Base-by-base conservation (phyloP, 37 sponge, comb jelly and placozoan species). In the Hexactinellida sp. region DNA sequence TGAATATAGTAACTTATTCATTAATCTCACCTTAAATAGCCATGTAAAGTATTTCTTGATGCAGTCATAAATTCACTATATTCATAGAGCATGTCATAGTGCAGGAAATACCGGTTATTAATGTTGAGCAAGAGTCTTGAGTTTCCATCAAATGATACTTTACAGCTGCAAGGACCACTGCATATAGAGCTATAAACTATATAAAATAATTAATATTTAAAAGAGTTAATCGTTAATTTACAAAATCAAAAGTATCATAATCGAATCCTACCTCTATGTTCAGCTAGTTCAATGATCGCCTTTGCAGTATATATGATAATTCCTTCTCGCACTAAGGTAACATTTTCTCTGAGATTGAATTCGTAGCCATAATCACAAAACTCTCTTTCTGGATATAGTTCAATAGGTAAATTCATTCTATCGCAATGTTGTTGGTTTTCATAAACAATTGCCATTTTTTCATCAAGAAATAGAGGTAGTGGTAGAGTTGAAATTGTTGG, bases 121-220 rank as follows among this genome's bases (percentile, higher is more conserved):
- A 63, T 32, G 76, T 63, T 63, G 3, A 63, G 76, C 76, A 63
- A 28, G 30, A 63, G 76, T 32, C 32, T 63, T 63, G 76, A 32
- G 5, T n/a, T 63, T 1, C 34, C 25, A 28, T 63, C 76, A 63
- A 63, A 63, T 21, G 5, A 41, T 41, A 3, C 34, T 32, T n/a
- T 63, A 63, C 76, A 63, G 3, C 30, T 32, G 76, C 76, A 63
- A 32, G 76, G 21, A 28, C 76, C 76, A 21, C 5, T 7, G 76
- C 25, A 63, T 63, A 63, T 28, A 32, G 76, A 63, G 30, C 76
- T 63, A 63, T 63, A 63, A 63, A 63, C 76, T 63, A 63, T 28
- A 63, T 63, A 41, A 16, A 41, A 41, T 41, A 63, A 23, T n/a
- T 7, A 25, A n/a, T 25, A 63, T n/a, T n/a, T n/a, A n/a, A 25